These are phyloP conservation scores for Sebastes minor DNA, from an alignment of 2,797 vertebrate species.

Conservation along the genomic window DNA sequence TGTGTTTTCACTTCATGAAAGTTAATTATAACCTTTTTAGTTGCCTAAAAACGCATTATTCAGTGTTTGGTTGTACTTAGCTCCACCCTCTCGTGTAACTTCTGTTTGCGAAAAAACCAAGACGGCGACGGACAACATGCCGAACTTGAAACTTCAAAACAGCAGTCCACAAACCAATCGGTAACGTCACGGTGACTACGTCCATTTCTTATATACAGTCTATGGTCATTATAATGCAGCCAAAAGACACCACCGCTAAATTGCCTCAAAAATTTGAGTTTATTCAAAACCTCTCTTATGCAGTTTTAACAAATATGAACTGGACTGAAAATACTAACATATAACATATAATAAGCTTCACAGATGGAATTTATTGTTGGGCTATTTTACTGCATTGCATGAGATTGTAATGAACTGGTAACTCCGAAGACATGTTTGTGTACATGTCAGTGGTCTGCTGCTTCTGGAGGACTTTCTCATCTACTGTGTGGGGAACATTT, in stretches of 20 bases:
- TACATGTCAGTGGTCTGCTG: background rate
- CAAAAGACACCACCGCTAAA: background rate
- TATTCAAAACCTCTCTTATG: background rate
- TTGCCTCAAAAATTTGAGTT: rapidly evolving
- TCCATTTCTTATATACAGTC: no score
- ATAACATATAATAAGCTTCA: background rate
- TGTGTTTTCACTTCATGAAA: no score
- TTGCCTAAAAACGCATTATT: rapidly evolving
- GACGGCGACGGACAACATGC: no score
- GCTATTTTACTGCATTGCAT: background rate
- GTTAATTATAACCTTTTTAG: no score
- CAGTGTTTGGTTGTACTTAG: no score
- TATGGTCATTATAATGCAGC: background rate
- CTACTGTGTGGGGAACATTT: background rate
- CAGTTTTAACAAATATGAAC: background rate
- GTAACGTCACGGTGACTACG: no score
- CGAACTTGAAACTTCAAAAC: no score
- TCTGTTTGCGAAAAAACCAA: no score
- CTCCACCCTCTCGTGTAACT: no score
- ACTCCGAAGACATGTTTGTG: background rate
- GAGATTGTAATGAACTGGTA: background rate
- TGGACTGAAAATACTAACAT: background rate
- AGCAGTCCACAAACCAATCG: no score
- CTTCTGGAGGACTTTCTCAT: background rate
- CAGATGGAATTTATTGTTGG: background rate